phyloP scores from a whole-genome alignment of 2,113 vertebrate genomes.

The Ammodytes marinus region DNA sequence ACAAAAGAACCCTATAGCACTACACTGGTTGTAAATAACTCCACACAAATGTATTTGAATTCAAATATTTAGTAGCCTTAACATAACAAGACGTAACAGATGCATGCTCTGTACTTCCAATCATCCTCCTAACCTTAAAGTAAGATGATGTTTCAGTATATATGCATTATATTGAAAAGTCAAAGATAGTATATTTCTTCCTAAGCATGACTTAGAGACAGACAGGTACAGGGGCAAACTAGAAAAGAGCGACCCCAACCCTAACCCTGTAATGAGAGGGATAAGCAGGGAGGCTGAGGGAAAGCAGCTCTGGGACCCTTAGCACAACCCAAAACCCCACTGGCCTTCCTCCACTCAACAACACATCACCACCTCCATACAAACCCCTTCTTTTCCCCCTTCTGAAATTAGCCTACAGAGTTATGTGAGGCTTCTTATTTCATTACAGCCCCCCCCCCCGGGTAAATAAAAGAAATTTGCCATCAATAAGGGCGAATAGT shows the following conservation, averaged over 20 bases:
- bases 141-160: neutral
- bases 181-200: neutral
- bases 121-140: neutral
- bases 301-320: conserved; percentile 76
- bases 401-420: conserved; percentile 88
- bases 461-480: conserved; percentile 91
- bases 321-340: conserved; percentile 54
- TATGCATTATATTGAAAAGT: conserved; percentile 1
- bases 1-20: neutral
- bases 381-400: conserved; percentile 70
- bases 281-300: conserved; percentile 48
- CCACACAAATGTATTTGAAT: neutral
- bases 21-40: neutral
- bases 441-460: conserved; percentile 80
- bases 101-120: neutral
- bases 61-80: neutral
- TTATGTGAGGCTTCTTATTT: conserved; percentile 88
- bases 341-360: conserved; percentile 63
- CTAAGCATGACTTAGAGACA: neutral
- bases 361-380: conserved; percentile 58
- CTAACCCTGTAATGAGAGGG: conserved; percentile 39
- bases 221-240: conserved; percentile 18
- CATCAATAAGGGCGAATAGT: conserved; percentile 88
- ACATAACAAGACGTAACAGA: neutral
- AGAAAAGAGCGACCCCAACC: conserved; percentile 32